Evolutionary conservation across 2,888 invertebrate species (phyloP).

Genomic region (Heteropelma amictum): DNA sequence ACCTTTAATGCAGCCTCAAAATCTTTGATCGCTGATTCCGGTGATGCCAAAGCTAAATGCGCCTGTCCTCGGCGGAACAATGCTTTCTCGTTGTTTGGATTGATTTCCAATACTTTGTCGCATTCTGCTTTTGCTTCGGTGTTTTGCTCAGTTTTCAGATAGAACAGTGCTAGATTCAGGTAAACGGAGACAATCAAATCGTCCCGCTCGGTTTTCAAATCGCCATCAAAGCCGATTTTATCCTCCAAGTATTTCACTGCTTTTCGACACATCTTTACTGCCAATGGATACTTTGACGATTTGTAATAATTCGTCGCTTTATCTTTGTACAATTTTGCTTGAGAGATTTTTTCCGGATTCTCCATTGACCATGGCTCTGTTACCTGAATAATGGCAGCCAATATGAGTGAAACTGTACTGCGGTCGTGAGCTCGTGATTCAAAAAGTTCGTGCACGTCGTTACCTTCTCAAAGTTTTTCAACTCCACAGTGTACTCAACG

Average conservation of each 20-base stretch:
- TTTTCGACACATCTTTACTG: conserved; percentile 92
- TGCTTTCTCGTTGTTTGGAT: conserved; percentile 91
- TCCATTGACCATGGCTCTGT: conserved; percentile 92
- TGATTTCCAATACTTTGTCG: conserved; percentile 86
- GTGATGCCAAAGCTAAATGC: conserved; percentile 86
- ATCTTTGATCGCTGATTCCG: conserved; percentile 86
- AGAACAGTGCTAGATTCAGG: conserved; percentile 90
- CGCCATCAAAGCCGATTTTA: conserved; percentile 73
- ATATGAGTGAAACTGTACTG: neutral
- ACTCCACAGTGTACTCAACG: conserved; percentile 89
- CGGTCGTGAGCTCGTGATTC: neutral
- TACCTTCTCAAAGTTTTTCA: conserved; percentile 91
- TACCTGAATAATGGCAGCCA: conserved; percentile 77
- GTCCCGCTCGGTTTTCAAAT: conserved; percentile 78
- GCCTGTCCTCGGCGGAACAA: conserved; percentile 93
- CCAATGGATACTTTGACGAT: conserved; percentile 86
- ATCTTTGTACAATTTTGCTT: conserved; percentile 90
- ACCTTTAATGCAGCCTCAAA: conserved; percentile 87
- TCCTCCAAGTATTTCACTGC: conserved; percentile 83
- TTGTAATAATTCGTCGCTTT: conserved; percentile 96
- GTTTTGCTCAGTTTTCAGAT: conserved; percentile 86
- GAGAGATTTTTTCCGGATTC: conserved; percentile 87
- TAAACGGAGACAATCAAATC: conserved; percentile 84
- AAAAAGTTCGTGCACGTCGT: neutral
- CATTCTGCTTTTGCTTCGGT: conserved; percentile 87